Base-by-base conservation (phyloP, 2,113 vertebrate species). In the Aviceda subcristata region DNA sequence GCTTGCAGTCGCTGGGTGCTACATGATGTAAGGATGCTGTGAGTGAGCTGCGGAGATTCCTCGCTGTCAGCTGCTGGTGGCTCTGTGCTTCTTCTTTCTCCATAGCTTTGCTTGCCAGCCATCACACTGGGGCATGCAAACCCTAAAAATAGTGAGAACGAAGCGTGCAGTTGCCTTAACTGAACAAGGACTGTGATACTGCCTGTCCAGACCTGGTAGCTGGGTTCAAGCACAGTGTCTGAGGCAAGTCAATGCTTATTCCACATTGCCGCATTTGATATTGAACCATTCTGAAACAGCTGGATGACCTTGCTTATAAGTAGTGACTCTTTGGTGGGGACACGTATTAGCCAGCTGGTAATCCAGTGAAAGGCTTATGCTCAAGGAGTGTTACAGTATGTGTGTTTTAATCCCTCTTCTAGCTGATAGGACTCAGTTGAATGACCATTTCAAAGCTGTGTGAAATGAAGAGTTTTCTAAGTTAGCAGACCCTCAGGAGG, bases 1-100 rank as follows among this genome's bases (percentile, higher is more conserved):
- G 32, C 23, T 7, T 63, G 45, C 29, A 41, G 36, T 16, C 0
- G 0, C 66, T 67, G 41, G 50, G 38, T 27, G 26, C 45, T 36
- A 21, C 50, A 11, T 1, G 36, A 56, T 6, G 14, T 12, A 76
- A 26, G 38, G 72, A 48, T 36, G 59, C 30, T 73, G 23, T 43
- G 45, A 62, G 16, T 0, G 6, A 64, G 43, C 53, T 55, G 43
- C 5, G 1, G 80, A 64, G 32, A 30, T 60, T 69, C 50, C 76
- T 83, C 53, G 18, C 19, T 46, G 32, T 14, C 62, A 50, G 16
- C 13, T 68, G 43, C 43, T 62, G 21, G 39, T 39, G 34, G 15
- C 15, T 89, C 48, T 69, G 15, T 41, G 45, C 55, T 75, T 2
- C 53, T 86, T 64, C 43, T 20, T 69, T 84, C 34, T 57, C 26